Conservation (phyloP, 2,888 invertebrate species). For the Diabrotica balteata region DNA sequence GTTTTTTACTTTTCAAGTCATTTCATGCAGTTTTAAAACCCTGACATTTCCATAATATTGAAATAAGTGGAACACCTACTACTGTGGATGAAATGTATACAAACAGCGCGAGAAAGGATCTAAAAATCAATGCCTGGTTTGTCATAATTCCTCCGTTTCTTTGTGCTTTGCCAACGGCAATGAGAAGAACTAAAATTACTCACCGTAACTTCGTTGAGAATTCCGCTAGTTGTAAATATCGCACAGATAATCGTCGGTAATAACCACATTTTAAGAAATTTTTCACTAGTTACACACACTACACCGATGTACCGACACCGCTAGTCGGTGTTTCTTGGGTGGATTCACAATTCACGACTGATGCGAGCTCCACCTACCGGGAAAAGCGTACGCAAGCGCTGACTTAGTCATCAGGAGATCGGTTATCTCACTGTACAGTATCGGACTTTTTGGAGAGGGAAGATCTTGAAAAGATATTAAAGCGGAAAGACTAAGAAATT, state of each 20-base stretch:
- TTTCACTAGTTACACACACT: slow-evolving; percentile 52
- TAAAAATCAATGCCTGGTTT: slow-evolving; percentile 49
- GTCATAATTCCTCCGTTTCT: slow-evolving; percentile 28
- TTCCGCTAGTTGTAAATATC: slow-evolving; percentile 67
- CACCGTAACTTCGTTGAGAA: slow-evolving; percentile 67
- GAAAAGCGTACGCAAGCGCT: slow-evolving; percentile 50
- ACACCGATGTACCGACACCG: slow-evolving; percentile 43
- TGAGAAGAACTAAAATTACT: slow-evolving; percentile 42
- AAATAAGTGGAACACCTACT: slow-evolving; percentile 23
- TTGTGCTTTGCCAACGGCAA: slow-evolving; percentile 22
- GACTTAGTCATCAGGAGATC: slow-evolving; percentile 74
- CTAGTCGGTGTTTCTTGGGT: slow-evolving; percentile 55
- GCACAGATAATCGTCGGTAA: slow-evolving; percentile 69
- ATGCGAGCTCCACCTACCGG: slow-evolving; percentile 57
- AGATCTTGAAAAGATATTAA: slow-evolving; percentile 2
- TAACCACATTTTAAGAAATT: slow-evolving; percentile 64
- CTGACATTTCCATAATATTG: slow-evolving; percentile 8
- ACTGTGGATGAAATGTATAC: slow-evolving; percentile 39
- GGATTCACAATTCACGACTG: slow-evolving; percentile 56
- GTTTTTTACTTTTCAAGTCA: too few species aligned
- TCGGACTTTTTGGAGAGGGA: slow-evolving; percentile 5
- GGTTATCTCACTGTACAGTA: slow-evolving; percentile 11
- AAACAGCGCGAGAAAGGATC: slow-evolving; percentile 44
- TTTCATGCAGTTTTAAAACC: not conserved
- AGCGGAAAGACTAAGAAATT: slow-evolving; percentile 5